Percentiles rank a stretch among this genome's conserved stretches.
phyloP scores from a whole-genome alignment of 2,797 vertebrate genomes.

The Acanthurus tractus region DNA sequence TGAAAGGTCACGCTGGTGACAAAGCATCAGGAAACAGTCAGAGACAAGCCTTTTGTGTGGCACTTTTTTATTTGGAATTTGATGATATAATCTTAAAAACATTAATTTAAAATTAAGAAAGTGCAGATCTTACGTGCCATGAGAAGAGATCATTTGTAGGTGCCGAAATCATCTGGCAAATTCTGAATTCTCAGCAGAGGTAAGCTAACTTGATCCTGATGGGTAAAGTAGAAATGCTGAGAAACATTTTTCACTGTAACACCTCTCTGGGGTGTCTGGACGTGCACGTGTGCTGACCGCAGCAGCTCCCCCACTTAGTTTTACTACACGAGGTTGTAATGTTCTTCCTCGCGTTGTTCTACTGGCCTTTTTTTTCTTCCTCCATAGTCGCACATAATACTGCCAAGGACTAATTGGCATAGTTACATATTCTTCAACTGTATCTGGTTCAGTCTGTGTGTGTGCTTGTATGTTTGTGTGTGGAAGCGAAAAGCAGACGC shows the following conservation, averaged over 20 bases:
- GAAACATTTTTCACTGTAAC: conserved; percentile 65
- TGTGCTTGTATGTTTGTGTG: conserved; percentile 11
- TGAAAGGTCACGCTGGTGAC: conserved; percentile 55
- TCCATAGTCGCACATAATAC: conserved; percentile 37
- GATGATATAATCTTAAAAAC: neutral
- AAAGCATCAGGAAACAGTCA: conserved; percentile 41
- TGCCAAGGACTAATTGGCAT: conserved; percentile 50
- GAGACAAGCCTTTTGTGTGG: conserved; percentile 9
- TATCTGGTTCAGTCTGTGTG: conserved; percentile 28
- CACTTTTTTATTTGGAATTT: conserved; percentile 2
- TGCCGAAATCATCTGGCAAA: conserved; percentile 16
- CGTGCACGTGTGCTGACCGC: conserved; percentile 58
- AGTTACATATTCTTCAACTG: conserved; percentile 45
- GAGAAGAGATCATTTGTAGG: neutral
- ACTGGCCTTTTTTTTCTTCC: conserved; percentile 22
- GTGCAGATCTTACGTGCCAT: neutral
- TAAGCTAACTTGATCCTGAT: conserved; percentile 51
- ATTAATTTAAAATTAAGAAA: neutral
- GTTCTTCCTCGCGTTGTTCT: conserved; percentile 69
- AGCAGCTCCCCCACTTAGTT: conserved; percentile 75
- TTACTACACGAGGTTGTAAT: conserved; percentile 65
- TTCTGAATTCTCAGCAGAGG: conserved; percentile 24
- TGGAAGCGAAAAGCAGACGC: conserved; percentile 41
- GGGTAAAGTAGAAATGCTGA: conserved; percentile 67
- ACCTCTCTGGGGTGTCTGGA: conserved; percentile 73